Evolutionary conservation across 2,113 vertebrate species (phyloP), one percentile per base, ranked within the genome.

Genomic region (Micronisus gabar): DNA sequence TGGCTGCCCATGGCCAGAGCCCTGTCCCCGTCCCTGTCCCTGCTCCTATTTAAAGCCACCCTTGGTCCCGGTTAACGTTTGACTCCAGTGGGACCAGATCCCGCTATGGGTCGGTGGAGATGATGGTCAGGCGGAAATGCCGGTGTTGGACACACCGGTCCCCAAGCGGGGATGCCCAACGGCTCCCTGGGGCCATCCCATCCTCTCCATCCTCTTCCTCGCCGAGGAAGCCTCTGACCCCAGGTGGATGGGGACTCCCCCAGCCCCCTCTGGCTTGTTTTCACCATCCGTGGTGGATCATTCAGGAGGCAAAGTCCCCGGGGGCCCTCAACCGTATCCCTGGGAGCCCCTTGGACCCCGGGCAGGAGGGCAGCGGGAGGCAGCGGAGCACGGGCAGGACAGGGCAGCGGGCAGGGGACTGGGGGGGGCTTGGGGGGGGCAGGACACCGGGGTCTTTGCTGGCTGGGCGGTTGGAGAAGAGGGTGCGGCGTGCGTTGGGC

Each of bases 131-230:
- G 12, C 4, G 36, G 74, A 75, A 80, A 13, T 0, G 10, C 15
- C 6, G 45, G 36, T 0, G 11, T 32, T 2, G 32, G 36, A 23
- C 36, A 0, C 1, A 2, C 59, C 18, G 6, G 7, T 11, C 7
- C 41, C 66, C 22, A 10, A 2, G 14, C 14, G 3, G 41, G 11
- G 67, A 10, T 25, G 0, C 36, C 23, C 32, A 0, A 0, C 0
- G 2, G 34, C 58, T 9, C 29, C 81, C 7, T 3, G 22, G 30
- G 22, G 14, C 23, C 32, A 2, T 13, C 55, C 40, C 68, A 6
- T 36, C 68, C 2, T 10, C 7, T 4, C 72, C 85, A 6, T 65
- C 63, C 81, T 43, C 70, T 1, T 48, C 63, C 70, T 72, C 20
- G 0, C 29, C 2, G 2, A 2, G 47, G 29, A 1, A 48, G 3